Evolutionary conservation across 1,140 invertebrate species (phyloP).

Genomic region (Diabrotica undecimpunctata): DNA sequence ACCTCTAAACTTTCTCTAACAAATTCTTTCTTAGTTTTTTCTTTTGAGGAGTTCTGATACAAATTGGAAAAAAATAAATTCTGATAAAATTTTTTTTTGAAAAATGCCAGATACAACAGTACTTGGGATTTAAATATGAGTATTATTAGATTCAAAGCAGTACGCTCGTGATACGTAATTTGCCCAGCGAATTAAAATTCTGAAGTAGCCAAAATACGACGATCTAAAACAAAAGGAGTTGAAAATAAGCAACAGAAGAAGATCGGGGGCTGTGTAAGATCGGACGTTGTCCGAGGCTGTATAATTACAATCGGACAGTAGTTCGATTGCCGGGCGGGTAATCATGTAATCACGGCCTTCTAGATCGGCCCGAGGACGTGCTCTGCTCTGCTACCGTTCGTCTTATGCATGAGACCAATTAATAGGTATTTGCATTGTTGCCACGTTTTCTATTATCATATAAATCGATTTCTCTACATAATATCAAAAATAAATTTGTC

Average conservation of each 20-base stretch:
- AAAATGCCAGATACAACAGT: too few relatives aligned
- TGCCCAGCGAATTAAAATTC: constrained; percentile 26
- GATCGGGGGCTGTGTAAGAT: constrained; percentile 21
- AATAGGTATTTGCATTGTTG: constrained; percentile 25
- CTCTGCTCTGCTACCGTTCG: constrained; percentile 33
- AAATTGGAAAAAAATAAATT: too few relatives aligned
- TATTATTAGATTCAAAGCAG: too few relatives aligned
- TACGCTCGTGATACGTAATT: background rate
- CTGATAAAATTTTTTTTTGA: too few relatives aligned
- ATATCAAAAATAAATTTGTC: too few relatives aligned
- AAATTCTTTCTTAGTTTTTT: too few relatives aligned
- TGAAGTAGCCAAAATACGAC: constrained; percentile 26
- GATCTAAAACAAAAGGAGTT: constrained; percentile 22
- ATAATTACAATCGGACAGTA: constrained; percentile 35
- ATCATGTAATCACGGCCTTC: constrained; percentile 37
- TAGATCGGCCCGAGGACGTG: constrained; percentile 24
- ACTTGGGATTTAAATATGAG: too few relatives aligned
- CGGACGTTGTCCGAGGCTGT: constrained; percentile 29
- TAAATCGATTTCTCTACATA: too few relatives aligned
- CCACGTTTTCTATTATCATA: background rate
- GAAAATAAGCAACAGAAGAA: background rate
- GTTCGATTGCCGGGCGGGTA: constrained; percentile 34
- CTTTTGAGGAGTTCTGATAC: too few relatives aligned
- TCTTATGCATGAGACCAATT: constrained; percentile 31
- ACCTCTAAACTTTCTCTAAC: too few relatives aligned